Evolutionary conservation across 2,888 invertebrate genomes (phyloP).

Genomic region (Chrysolina haemoptera): DNA sequence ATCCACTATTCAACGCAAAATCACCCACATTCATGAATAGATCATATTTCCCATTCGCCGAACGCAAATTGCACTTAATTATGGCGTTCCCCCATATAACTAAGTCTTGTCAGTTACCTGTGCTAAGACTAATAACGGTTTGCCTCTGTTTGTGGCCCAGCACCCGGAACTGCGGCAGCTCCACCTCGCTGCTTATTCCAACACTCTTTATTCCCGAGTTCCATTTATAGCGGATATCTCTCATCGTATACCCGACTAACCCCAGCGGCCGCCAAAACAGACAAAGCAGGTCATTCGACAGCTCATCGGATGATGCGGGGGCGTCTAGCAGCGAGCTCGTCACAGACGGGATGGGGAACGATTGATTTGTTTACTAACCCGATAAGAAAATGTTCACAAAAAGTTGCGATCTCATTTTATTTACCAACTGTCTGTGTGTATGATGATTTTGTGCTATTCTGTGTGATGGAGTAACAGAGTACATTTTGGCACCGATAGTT

Average conservation of each 20-base stretch:
- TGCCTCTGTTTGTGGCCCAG: conserved; percentile 96
- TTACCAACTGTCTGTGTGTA: too few species aligned
- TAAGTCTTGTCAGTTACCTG: conserved; percentile 79
- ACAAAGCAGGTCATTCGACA: conserved; percentile 70
- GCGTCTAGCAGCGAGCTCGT: conserved; percentile 6
- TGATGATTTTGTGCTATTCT: too few species aligned
- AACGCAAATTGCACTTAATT: conserved; percentile 22
- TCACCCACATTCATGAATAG: conserved; percentile 10
- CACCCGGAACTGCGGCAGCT: conserved; percentile 97
- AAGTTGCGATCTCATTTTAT: too few species aligned
- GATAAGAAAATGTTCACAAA: too few species aligned
- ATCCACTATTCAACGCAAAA: not conserved
- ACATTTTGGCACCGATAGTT: too few species aligned
- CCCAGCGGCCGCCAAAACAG: conserved; percentile 69
- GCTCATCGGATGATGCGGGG: conserved; percentile 51
- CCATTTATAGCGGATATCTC: conserved; percentile 98
- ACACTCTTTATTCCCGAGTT: conserved; percentile 93
- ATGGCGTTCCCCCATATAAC: not conserved
- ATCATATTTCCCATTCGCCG: not conserved
- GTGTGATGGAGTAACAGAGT: too few species aligned
- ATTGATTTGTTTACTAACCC: not conserved
- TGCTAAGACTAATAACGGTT: conserved; percentile 94
- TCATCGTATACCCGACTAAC: conserved; percentile 96
- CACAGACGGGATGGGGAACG: conserved; percentile 2
- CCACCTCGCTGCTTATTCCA: conserved; percentile 95